Conservation (phyloP, 1,140 invertebrate genomes). For the Drosophila baimaii region DNA sequence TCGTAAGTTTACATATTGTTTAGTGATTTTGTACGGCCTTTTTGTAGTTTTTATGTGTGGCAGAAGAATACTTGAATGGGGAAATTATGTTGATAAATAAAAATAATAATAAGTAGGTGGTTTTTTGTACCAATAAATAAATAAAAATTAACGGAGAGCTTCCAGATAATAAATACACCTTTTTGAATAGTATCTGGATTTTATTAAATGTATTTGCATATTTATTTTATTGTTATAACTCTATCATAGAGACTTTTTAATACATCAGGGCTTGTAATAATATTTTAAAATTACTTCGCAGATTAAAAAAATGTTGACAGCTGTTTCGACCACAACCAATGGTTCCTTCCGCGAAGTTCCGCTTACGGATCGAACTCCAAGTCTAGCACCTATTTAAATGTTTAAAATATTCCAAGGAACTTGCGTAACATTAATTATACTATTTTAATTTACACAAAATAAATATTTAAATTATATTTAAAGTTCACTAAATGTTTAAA, state of each 20-base stretch:
- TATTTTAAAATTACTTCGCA: too few species aligned
- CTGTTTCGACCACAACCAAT: too few species aligned
- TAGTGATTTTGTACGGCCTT: too few species aligned
- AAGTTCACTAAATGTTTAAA: neutral
- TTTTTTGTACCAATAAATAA: too few species aligned
- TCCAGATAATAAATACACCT: neutral
- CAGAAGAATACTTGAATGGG: neutral
- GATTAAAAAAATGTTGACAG: too few species aligned
- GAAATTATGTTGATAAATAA: too few species aligned
- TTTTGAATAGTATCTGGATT: neutral
- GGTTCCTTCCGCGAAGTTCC: too few species aligned
- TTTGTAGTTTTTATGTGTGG: too few species aligned
- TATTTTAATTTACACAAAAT: too few species aligned
- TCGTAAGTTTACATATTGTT: neutral
- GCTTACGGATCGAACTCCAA: too few species aligned
- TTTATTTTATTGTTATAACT: neutral
- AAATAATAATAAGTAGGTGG: too few species aligned
- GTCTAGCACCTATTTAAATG: too few species aligned
- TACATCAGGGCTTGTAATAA: neutral
- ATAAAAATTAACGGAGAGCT: neutral
- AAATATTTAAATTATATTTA: neutral
- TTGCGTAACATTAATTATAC: neutral
- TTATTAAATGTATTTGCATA: neutral
- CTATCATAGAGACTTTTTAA: neutral
- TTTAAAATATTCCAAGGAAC: neutral